Percentiles rank a stretch among this genome's conserved stretches.
phyloP scores from a whole-genome alignment of 2,797 vertebrate genomes.

The Aphelocoma californica region DNA sequence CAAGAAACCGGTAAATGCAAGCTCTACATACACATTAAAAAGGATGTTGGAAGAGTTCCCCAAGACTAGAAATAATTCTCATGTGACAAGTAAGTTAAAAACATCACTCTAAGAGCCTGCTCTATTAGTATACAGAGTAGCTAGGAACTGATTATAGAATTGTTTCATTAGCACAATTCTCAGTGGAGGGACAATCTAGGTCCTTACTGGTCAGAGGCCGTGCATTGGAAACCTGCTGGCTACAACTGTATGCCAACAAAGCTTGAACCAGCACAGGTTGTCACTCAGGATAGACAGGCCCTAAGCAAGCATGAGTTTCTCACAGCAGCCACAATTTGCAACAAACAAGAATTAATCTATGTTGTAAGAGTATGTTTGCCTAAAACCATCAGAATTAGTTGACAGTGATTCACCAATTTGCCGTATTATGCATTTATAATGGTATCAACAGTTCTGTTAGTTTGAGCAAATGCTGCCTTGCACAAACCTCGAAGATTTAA shows the following conservation, averaged over 20 bases:
- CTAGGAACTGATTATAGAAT: neutral
- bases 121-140: neutral
- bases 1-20: conserved; percentile 34
- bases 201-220: neutral
- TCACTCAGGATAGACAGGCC: neutral
- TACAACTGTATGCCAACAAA: conserved; percentile 36
- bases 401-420: neutral
- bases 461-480: neutral
- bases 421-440: neutral
- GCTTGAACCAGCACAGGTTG: neutral
- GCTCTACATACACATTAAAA: conserved; percentile 9
- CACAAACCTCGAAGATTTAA: neutral
- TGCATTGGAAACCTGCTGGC: conserved; percentile 9
- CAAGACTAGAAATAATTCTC: conserved; percentile 8
- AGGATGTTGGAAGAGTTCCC: conserved; percentile 7
- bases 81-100: neutral
- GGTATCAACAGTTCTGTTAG: conserved; percentile 45
- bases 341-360: conserved; percentile 12
- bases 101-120: neutral
- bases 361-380: neutral
- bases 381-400: neutral
- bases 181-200: neutral
- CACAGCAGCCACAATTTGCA: conserved; percentile 27
- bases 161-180: conserved; percentile 35
- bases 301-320: conserved; percentile 33